Conservation (phyloP, 2,888 invertebrate genomes). For the Saturnia pavonia region DNA sequence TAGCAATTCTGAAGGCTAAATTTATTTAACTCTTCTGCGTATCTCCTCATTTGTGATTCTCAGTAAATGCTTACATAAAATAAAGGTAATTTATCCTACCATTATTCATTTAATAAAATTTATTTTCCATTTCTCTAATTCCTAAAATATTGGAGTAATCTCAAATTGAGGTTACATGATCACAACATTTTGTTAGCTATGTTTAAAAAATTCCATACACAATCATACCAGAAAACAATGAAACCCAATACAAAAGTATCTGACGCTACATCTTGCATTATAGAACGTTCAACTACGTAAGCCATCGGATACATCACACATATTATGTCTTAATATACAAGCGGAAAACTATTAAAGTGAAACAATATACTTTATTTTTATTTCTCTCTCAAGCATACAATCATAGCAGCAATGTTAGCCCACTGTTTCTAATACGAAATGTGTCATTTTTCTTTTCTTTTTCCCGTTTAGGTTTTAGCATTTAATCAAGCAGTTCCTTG, state of each 20-base stretch:
- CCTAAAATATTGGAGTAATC: background rate
- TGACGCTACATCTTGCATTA: conserved; percentile 43
- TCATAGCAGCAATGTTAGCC: too few species aligned
- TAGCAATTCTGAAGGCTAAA: too few species aligned
- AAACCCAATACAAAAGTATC: conserved; percentile 51
- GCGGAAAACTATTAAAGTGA: background rate
- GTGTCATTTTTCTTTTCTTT: too few species aligned
- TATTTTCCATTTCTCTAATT: background rate
- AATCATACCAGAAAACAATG: conserved; percentile 40
- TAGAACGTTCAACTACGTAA: conserved; percentile 32
- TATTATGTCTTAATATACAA: conserved; percentile 2
- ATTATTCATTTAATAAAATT: too few species aligned
- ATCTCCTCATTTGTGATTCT: too few species aligned
- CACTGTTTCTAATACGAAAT: too few species aligned
- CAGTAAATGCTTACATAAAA: background rate
- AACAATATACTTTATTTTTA: background rate
- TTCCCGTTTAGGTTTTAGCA: too few species aligned
- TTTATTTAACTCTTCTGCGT: too few species aligned
- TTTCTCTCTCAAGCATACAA: background rate
- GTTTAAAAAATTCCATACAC: background rate
- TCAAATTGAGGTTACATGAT: background rate
- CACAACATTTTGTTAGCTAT: background rate
- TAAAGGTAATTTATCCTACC: too few species aligned
- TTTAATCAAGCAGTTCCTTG: too few species aligned
- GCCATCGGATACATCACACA: background rate